These are phyloP conservation scores for Nothobranchius kuhntae DNA, from an alignment of 2,113 vertebrate species.

Conservation along the genomic window DNA sequence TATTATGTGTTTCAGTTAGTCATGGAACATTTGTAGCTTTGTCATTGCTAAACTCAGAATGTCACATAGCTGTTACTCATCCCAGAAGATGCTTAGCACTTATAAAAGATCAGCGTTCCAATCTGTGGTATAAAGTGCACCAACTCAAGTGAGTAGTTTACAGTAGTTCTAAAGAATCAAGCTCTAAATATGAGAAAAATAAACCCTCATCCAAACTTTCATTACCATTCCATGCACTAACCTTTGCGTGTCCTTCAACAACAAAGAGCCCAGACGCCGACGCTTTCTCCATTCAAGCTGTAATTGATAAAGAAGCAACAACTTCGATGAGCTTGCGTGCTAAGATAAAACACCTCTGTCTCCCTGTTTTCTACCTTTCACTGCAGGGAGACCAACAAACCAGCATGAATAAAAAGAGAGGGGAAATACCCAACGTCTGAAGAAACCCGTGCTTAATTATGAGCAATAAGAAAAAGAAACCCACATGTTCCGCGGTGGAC, in stretches of 20 bases:
- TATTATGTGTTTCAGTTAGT: conserved; percentile 54
- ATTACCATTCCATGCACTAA: conserved; percentile 48
- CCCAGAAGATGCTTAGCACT: conserved; percentile 18
- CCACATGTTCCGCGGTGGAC: conserved; percentile 47
- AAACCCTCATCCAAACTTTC: conserved; percentile 31
- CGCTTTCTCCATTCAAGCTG: conserved; percentile 62
- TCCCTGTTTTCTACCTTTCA: conserved; percentile 47
- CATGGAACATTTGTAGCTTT: conserved; percentile 43
- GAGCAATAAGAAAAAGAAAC: conserved; percentile 30
- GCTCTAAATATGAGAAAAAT: conserved; percentile 18
- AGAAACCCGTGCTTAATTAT: conserved; percentile 62
- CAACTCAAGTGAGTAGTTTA: conserved; percentile 12
- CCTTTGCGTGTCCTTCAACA: conserved; percentile 68
- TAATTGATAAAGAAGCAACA: conserved; percentile 65
- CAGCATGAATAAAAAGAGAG: conserved; percentile 36
- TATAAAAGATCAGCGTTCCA: not conserved
- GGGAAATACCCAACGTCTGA: conserved; percentile 43
- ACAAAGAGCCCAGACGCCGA: conserved; percentile 61
- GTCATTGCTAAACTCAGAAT: conserved; percentile 54
- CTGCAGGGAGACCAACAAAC: conserved; percentile 51
- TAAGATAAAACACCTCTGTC: conserved; percentile 39
- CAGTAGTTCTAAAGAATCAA: conserved; percentile 17
- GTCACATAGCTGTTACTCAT: conserved; percentile 59
- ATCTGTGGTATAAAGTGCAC: not conserved
- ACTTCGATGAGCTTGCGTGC: conserved; percentile 57